Evolutionary conservation across 1,140 invertebrate genomes (phyloP).

Genomic region (Drosophila serrata): DNA sequence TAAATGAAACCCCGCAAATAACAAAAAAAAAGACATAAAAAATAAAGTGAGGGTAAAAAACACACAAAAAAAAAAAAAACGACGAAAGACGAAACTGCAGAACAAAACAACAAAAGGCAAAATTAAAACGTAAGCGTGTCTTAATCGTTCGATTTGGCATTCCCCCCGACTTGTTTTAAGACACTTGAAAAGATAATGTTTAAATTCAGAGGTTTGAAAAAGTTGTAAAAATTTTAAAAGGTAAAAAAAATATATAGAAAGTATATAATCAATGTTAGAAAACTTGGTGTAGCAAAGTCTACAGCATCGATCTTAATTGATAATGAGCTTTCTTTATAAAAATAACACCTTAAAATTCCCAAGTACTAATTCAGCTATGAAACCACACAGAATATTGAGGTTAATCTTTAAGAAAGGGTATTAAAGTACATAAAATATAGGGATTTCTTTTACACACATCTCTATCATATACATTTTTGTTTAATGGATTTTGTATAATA

Average conservation of each 20-base stretch:
- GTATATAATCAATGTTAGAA: too few relatives aligned
- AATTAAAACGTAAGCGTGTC: constrained; percentile 65
- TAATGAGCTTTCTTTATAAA: neutral
- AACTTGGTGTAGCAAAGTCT: too few relatives aligned
- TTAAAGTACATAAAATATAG: neutral
- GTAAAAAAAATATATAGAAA: neutral
- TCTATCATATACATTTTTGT: neutral
- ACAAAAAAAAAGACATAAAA: constrained; percentile 47
- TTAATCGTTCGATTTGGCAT: constrained; percentile 68
- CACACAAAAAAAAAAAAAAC: constrained; percentile 20
- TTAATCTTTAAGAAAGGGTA: neutral
- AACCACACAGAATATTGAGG: too few relatives aligned
- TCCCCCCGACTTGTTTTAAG: constrained; percentile 17
- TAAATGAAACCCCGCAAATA: constrained; percentile 74
- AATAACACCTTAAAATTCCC: neutral
- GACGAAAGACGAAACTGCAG: constrained; percentile 37
- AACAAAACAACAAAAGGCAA: constrained; percentile 54
- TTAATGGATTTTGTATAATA: neutral
- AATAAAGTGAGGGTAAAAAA: constrained; percentile 20
- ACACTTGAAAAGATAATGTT: constrained; percentile 4
- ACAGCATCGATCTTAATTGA: neutral
- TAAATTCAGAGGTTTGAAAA: neutral
- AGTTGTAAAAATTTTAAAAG: neutral
- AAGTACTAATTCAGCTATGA: neutral
- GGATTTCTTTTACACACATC: too few relatives aligned